Percentiles rank a stretch among this genome's conserved stretches.
phyloP scores from a whole-genome alignment of 2,113 vertebrate species.

The Periophthalmodon schlosseri region DNA sequence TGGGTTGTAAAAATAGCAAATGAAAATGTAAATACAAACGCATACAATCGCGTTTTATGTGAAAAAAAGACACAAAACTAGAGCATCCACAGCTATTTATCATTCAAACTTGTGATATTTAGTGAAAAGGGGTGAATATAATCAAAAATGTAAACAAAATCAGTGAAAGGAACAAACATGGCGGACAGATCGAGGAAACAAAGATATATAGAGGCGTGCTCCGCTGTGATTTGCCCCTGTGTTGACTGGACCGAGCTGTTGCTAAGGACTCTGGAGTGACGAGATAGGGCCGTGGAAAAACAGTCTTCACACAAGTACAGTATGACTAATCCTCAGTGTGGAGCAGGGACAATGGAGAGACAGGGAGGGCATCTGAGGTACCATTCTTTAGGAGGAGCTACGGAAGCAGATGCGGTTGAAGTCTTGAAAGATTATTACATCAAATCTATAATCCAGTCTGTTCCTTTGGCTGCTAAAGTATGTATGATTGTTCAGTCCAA shows the following conservation, averaged over 20 bases:
- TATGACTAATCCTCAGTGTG: slow-evolving; percentile 22
- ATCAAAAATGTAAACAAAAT: neutral
- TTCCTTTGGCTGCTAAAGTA: too few species aligned
- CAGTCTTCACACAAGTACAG: slow-evolving; percentile 10
- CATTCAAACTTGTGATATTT: too few species aligned
- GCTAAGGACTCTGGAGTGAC: slow-evolving; percentile 26
- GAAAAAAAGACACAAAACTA: too few species aligned
- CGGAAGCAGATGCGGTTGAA: neutral
- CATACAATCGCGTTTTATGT: too few species aligned
- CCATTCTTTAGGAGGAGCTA: neutral
- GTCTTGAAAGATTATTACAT: neutral
- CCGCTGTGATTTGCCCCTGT: slow-evolving; percentile 1
- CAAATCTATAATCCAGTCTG: too few species aligned
- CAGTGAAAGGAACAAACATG: neutral
- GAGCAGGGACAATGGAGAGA: slow-evolving; percentile 4
- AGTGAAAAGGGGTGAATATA: neutral
- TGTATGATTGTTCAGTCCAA: too few species aligned
- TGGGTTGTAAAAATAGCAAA: too few species aligned
- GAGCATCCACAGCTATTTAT: too few species aligned
- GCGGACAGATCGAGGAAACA: neutral
- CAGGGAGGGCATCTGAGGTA: slow-evolving; percentile 28
- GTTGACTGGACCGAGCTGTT: slow-evolving; percentile 47
- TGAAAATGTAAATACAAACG: too few species aligned
- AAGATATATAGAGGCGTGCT: neutral
- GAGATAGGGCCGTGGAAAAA: slow-evolving; percentile 19